These are phyloP conservation scores for Steinernema carpocapsae DNA, from an alignment of 2,888 invertebrate species.

Conservation along the genomic window DNA sequence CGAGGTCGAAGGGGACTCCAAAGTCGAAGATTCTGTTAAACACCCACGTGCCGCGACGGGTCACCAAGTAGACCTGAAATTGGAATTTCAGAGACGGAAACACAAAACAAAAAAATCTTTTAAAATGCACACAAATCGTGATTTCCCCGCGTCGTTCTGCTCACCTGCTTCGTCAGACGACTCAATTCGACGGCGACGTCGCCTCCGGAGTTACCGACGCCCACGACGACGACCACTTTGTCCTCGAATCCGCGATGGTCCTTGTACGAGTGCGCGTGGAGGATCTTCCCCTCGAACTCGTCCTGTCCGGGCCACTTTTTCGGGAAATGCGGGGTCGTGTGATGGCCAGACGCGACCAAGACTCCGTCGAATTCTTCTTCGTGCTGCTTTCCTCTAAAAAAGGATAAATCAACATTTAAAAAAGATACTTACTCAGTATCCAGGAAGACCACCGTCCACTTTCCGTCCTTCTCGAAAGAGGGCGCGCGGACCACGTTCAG, in stretches of 20 bases:
- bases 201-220: conserved; percentile 71
- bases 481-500: conserved; percentile 28
- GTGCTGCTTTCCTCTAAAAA: background rate
- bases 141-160: no score
- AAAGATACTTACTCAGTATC: conserved; percentile 33
- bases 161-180: conserved; percentile 62
- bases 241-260: conserved; percentile 68
- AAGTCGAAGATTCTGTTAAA: conserved; percentile 70
- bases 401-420: background rate
- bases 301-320: conserved; percentile 29
- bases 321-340: conserved; percentile 69
- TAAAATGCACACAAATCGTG: no score
- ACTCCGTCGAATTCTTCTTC: conserved; percentile 5
- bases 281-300: conserved; percentile 41
- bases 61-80: conserved; percentile 70
- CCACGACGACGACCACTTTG: conserved; percentile 71
- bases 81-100: no score
- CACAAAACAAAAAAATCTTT: no score
- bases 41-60: conserved; percentile 71
- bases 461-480: conserved; percentile 33
- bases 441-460: conserved; percentile 39
- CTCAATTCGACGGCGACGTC: conserved; percentile 70
- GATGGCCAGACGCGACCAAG: conserved; percentile 70
- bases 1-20: conserved; percentile 53
- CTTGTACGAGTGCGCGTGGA: conserved; percentile 60